Evolutionary conservation across 2,113 vertebrate genomes (phyloP), one percentile per base, ranked within the genome.

Genomic region (Microcebus tavaratra): DNA sequence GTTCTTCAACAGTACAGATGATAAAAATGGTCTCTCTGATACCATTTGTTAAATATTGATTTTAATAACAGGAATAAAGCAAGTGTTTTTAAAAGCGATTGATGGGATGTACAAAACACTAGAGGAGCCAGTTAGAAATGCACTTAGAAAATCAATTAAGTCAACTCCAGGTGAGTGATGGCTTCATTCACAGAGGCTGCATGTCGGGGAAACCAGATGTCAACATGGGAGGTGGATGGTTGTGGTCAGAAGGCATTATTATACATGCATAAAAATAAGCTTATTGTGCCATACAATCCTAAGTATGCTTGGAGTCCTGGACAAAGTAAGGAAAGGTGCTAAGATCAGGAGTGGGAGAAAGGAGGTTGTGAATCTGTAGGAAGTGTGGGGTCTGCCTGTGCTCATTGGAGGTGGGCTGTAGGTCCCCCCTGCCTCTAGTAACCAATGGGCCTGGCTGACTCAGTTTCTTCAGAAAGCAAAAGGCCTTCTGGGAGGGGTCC

Each of bases 51-150:
- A 50, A 75, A 70, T 23, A 25, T 27, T 79, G 27, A 75, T 72
- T 97, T 94, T 63, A 79, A 29, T 81, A 88, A 76, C 4, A 89
- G 82, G 15, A 70, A 84, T 73, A 67, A 83, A 93, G 48, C 73
- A 84, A 27, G 14, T 80, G 25, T n/a, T 94, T 95, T 29, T 2
- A 10, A 72, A 59, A 73, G 81, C n/a, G 53, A 70, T 8, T 83
- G 67, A 36, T 50, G 67, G n/a, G 34, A 5, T 55, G 17, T 79
- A 39, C 48, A 34, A 85, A 78, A 59, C 42, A n/a, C 70, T 65
- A 70, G 55, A 10, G 23, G 87, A 79, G 34, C 1, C 48, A n/a
- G 15, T 67, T 73, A 42, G 48, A 91, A 85, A 88, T 9, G 39
- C 17, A 34, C 80, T 96, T 68, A 70, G 39, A 81, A 84, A 85